Conservation (phyloP, 2,113 vertebrate species). For the Muscicapa adusta region DNA sequence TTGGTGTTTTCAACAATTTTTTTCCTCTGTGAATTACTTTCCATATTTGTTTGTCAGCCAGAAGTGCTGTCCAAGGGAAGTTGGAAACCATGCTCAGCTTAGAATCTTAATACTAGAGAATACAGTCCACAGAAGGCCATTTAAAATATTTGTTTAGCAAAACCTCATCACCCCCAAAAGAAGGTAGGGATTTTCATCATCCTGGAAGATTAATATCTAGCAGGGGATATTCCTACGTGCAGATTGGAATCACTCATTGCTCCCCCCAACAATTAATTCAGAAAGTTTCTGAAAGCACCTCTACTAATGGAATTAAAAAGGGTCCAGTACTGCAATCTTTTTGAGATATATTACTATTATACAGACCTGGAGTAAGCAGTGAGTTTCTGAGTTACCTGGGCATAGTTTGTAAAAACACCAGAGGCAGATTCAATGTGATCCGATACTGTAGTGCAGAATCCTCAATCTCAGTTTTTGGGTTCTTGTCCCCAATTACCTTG, state of each 20-base stretch:
- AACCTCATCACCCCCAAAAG: neutral
- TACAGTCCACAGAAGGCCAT: neutral
- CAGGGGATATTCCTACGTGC: neutral
- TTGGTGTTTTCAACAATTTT: slow-evolving; percentile 3
- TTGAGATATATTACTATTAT: neutral
- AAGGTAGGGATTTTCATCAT: neutral
- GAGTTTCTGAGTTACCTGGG: neutral
- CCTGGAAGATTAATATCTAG: neutral
- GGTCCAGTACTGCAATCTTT: neutral
- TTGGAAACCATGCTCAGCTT: neutral
- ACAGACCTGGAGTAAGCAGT: neutral
- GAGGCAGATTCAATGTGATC: neutral
- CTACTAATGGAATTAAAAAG: neutral
- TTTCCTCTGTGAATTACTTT: neutral
- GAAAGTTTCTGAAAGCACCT: neutral
- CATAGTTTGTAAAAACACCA: neutral
- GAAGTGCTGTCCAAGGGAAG: neutral
- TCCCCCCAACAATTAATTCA: neutral
- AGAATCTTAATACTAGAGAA: neutral
- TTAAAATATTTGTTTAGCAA: neutral
- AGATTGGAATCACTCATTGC: neutral
- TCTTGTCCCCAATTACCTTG: neutral
- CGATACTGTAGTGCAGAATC: neutral
- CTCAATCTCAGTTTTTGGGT: neutral
- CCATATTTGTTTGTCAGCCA: neutral